Base-by-base conservation (phyloP, 2,797 vertebrate species). In the Gouania willdenowi region DNA sequence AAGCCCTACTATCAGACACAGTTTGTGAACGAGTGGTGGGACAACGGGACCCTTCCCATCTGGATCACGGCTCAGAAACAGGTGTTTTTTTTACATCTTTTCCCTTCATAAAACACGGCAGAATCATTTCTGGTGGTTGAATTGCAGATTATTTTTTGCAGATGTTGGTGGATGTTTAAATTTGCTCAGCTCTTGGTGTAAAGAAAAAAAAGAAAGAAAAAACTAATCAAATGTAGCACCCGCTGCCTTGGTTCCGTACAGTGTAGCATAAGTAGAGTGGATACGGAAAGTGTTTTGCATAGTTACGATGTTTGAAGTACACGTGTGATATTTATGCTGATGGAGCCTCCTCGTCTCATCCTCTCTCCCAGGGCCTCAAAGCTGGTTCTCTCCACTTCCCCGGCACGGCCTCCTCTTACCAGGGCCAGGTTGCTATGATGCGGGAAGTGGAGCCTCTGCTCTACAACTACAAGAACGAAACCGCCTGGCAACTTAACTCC, bases 21-120 rank as follows among this genome's bases (percentile, higher is more conserved):
- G 53, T 87, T 89, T 25, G 61, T 88, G 16, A 71, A 82, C 23
- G 70, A 74, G 14, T 97, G 93, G 93, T 96, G 94, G 94, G 93
- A 97, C 87, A 96, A 91, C 0, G 93, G 95, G 46, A 89, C 83
- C 6, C 40, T 97, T 36, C 94, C 94, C 30, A 93, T 98, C 86
- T 97, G 95, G 93, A 93, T 98, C 86, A 94, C 94, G 0, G 94
- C 94, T 0, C 93, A 97, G 85, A 88, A 84, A 66, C 94, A 97
- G 87, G 94, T 92, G 20, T 41, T 57, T 66, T 57, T n/a, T n/a
- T n/a, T n/a, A 19, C 38, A 48, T 59, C 46, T 66, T 38, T 66
- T 73, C 66, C 21, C 35, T 52, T 10, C 10, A 10, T 10, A 50
- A 64, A 63, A 59, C 47, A 27, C 8, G 46, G 42, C 21, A 28